Evolutionary conservation across 2,113 vertebrate genomes (phyloP), one percentile per base, ranked within the genome.

Genomic region (Corydoras sp.): DNA sequence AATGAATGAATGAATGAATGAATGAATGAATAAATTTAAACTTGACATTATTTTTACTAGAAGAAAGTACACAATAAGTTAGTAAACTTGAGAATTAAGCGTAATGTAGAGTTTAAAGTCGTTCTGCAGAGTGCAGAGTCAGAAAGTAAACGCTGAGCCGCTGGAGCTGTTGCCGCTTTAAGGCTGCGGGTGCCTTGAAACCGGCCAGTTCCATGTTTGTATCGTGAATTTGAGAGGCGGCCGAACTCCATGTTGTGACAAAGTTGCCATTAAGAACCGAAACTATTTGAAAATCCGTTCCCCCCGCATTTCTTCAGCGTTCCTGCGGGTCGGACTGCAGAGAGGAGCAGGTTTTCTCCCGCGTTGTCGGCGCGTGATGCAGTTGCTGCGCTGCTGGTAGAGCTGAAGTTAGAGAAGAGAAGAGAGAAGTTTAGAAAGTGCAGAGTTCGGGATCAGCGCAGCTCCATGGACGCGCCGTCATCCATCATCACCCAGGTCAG

Each of bases 181-280:
- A 91, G 85, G 76, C 62, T 71, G 59, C 81, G 90, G 89, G 77
- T 56, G 89, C 89, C 90, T 91, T 91, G 89, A 91, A 91, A 90
- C 90, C 82, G 83, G 68, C 76, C 59, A 78, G 81, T 61, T 83
- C 89, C 90, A 73, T 90, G 90, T 91, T 91, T 91, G 88, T 87
- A 88, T 91, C 86, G 89, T 89, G 87, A 90, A 89, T 85, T 83
- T 86, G 83, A 82, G 82, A 88, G 85, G 76, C 84, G 86, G 85
- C 81, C 32, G 85, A 89, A 84, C 89, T 83, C 90, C 89, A 91
- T 89, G 85, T 90, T 90, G 89, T 87, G 85, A 87, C 87, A 89
- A 87, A 90, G 88, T 90, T 88, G 79, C 73, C 79, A 82, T 77
- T 81, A 61, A 71, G 68, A 62, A 78, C 62, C 67, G 64, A 61